These are phyloP conservation scores for Phyllotreta striolata DNA, from an alignment of 2,888 invertebrate genomes.

Conservation along the genomic window DNA sequence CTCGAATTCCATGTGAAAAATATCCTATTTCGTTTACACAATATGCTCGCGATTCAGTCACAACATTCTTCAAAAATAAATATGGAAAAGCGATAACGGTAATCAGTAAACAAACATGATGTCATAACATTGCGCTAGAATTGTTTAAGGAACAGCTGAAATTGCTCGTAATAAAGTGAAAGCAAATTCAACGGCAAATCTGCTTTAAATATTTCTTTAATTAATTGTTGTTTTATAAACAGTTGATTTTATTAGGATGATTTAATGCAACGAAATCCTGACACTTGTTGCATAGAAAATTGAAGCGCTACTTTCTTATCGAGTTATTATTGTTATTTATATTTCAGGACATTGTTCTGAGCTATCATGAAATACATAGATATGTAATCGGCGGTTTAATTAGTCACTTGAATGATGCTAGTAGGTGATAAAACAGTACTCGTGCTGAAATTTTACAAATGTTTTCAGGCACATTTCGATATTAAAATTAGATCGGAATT, in stretches of 20 bases:
- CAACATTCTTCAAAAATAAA: constrained; percentile 17
- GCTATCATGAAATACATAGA: constrained; percentile 7
- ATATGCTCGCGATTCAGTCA: not conserved
- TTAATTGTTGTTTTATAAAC: too few relatives aligned
- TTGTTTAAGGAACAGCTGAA: too few relatives aligned
- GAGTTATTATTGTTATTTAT: constrained; percentile 9
- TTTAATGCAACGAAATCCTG: too few relatives aligned
- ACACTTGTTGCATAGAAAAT: too few relatives aligned
- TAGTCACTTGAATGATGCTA: constrained; percentile 1
- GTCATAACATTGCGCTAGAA: too few relatives aligned
- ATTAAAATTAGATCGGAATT: too few relatives aligned
- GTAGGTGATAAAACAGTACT: not conserved
- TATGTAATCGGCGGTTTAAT: not conserved
- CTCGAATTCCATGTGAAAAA: too few relatives aligned
- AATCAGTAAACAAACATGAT: constrained; percentile 17
- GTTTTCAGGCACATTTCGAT: not conserved
- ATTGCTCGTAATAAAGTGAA: too few relatives aligned
- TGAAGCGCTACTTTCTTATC: constrained; percentile 4
- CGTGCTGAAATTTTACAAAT: not conserved
- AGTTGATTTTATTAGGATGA: too few relatives aligned
- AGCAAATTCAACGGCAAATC: too few relatives aligned
- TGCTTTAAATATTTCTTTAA: too few relatives aligned
- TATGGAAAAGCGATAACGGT: constrained; percentile 15
- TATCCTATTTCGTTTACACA: too few relatives aligned
- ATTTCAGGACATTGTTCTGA: constrained; percentile 11